phyloP scores from a whole-genome alignment of 2,888 invertebrate genomes.

The Patella depressa region DNA sequence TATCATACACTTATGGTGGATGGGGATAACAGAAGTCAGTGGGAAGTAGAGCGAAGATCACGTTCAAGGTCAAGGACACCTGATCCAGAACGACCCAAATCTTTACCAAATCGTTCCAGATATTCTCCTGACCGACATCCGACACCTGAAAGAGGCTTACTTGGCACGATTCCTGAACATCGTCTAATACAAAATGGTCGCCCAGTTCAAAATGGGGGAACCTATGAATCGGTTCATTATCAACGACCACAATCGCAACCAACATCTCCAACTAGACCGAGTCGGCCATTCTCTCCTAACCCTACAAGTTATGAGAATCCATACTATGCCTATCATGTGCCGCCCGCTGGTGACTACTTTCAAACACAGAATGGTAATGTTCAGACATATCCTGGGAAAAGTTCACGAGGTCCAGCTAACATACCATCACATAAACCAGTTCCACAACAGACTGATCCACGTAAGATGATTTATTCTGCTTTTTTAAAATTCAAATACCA shows the following conservation, averaged over 20 bases:
- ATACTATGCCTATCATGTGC: conserved; percentile 33
- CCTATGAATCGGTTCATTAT: conserved; percentile 28
- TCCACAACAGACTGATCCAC: too few relatives aligned
- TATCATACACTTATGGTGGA: not conserved
- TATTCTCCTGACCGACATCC: conserved; percentile 49
- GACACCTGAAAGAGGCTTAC: conserved; percentile 50
- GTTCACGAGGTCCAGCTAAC: not conserved
- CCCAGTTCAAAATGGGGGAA: conserved; percentile 19
- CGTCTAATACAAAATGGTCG: conserved; percentile 48
- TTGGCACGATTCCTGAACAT: conserved; percentile 63
- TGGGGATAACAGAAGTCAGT: conserved; percentile 30
- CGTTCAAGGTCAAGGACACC: conserved; percentile 59
- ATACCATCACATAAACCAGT: not conserved
- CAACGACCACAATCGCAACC: conserved; percentile 1
- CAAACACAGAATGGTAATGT: conserved; percentile 19
- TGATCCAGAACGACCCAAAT: conserved; percentile 47
- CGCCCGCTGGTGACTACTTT: conserved; percentile 9
- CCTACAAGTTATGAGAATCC: conserved; percentile 12
- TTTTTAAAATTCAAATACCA: too few relatives aligned
- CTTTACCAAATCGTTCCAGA: conserved; percentile 41
- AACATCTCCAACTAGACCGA: conserved; percentile 13
- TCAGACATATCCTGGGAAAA: conserved; percentile 16
- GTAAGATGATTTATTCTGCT: too few relatives aligned
- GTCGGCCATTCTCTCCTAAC: conserved; percentile 9
- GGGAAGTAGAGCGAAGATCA: conserved; percentile 35